A percentile compares a stretch with the other conserved stretches of the same genome.
Evolutionary conservation across 2,797 vertebrate genomes (phyloP).

Genomic region (Gallirallus australis): DNA sequence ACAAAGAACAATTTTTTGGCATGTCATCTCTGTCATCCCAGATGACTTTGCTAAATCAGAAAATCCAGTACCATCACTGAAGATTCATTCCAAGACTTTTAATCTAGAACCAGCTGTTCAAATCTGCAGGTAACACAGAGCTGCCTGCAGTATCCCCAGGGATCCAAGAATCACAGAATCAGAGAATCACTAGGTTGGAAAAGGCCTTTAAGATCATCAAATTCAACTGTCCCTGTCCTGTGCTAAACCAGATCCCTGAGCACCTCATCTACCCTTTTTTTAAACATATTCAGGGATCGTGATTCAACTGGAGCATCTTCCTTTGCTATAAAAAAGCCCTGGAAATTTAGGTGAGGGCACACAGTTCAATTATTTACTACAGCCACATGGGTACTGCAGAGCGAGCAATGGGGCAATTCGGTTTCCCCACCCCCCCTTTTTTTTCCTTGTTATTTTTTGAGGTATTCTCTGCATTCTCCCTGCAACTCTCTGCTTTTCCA

Average conservation of each 20-base stretch:
- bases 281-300: no score
- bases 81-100: not conserved
- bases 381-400: not conserved
- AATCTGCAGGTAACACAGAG: not conserved
- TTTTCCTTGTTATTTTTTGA: not conserved
- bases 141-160: not conserved
- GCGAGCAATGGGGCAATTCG: rapidly evolving
- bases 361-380: not conserved
- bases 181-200: not conserved
- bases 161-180: not conserved
- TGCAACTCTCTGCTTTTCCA: not conserved
- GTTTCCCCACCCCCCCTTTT: no score
- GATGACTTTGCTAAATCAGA: not conserved
- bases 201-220: no score
- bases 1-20: not conserved
- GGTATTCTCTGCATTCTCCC: not conserved
- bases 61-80: not conserved
- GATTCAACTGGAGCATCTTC: not conserved
- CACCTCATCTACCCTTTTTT: no score
- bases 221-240: no score
- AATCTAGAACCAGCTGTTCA: not conserved
- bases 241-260: no score
- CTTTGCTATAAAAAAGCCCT: not conserved
- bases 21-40: not conserved
- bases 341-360: not conserved